These are phyloP conservation scores for Enteromius unitaeniatus DNA, from an alignment of 2,797 vertebrate genomes.

Conservation along the genomic window DNA sequence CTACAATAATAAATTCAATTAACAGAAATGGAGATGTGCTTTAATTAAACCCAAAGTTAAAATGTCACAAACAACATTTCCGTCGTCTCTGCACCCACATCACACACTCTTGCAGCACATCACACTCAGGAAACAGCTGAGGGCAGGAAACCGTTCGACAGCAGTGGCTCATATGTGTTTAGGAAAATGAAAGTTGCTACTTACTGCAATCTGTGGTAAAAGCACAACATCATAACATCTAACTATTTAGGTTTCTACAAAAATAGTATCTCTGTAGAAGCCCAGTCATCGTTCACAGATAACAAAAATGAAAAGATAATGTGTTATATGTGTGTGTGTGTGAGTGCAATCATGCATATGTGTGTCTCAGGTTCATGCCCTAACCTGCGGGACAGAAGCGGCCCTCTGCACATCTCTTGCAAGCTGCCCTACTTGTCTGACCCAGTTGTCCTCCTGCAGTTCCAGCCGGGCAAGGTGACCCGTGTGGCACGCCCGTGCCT, in stretches of 20 bases:
- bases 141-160: slow-evolving; percentile 56
- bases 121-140: slow-evolving; percentile 59
- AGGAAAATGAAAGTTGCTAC: neutral
- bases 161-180: slow-evolving; percentile 45
- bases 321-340: neutral
- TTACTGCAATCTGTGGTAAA: neutral
- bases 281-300: neutral
- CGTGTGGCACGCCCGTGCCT: slow-evolving; percentile 79
- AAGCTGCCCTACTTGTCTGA: slow-evolving; percentile 84
- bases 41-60: neutral
- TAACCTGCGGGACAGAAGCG: slow-evolving; percentile 85
- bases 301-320: neutral
- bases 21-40: neutral
- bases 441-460: slow-evolving; percentile 84
- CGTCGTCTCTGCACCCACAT: slow-evolving; percentile 54
- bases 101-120: slow-evolving; percentile 48
- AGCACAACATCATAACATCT: neutral
- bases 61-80: slow-evolving; percentile 34
- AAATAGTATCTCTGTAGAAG: neutral
- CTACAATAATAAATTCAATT: neutral
- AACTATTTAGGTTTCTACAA: slow-evolving; percentile 4
- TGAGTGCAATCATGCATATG: slow-evolving; percentile 11
- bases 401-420: slow-evolving; percentile 84
- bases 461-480: slow-evolving; percentile 83
- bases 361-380: slow-evolving; percentile 35